These are phyloP conservation scores for Periparus ater DNA, from an alignment of 2,797 vertebrate genomes.

Conservation along the genomic window DNA sequence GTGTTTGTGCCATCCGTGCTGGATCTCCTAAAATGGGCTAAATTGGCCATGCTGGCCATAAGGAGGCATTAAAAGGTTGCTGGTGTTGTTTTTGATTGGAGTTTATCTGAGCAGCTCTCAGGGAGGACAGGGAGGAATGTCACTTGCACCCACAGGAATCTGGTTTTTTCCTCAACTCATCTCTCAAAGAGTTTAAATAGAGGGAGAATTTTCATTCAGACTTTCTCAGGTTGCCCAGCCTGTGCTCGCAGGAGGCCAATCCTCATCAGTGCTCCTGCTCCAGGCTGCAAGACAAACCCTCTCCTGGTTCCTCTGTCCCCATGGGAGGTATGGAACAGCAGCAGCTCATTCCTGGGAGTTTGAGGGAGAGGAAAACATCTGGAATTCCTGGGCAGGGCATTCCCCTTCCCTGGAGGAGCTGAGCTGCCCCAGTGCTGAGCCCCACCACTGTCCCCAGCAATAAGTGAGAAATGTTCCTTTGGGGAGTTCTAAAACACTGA, in stretches of 20 bases:
- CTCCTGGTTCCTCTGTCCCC: neutral
- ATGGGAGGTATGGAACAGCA: neutral
- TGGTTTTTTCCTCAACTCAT: neutral
- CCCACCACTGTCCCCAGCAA: rapidly evolving
- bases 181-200: neutral
- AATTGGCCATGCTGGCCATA: neutral
- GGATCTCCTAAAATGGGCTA: conserved; percentile 5
- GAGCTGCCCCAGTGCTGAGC: neutral
- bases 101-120: neutral
- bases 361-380: neutral
- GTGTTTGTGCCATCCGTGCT: neutral
- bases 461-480: neutral
- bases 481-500: rapidly evolving
- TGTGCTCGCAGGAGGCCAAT: neutral
- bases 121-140: neutral
- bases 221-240: neutral
- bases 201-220: neutral
- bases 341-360: neutral
- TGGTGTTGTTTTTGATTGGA: neutral
- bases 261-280: neutral
- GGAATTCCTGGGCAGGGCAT: neutral
- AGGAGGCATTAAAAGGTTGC: conserved; percentile 1
- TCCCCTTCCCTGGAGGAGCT: neutral
- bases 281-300: neutral
- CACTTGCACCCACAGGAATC: neutral